phyloP scores from a whole-genome alignment of 1,140 invertebrate species.

The Cryptotermes secundus region DNA sequence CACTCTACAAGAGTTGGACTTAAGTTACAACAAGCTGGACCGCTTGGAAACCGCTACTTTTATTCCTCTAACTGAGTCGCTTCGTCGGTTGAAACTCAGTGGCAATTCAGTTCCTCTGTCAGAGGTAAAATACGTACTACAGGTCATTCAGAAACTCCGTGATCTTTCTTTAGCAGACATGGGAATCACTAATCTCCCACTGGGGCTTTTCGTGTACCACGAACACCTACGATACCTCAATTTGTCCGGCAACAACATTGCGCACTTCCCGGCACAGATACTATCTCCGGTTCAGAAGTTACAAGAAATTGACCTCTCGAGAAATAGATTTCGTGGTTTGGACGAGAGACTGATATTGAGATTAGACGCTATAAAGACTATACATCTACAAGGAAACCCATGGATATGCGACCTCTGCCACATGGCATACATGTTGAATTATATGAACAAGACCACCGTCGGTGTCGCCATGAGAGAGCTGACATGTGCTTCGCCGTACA shows the following conservation, averaged over 20 bases:
- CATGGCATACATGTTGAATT: conserved; percentile 55
- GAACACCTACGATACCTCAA: conserved; percentile 56
- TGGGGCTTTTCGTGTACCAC: conserved; percentile 54
- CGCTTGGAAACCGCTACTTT: conserved; percentile 61
- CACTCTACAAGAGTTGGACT: conserved; percentile 63
- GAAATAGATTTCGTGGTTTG: conserved; percentile 60
- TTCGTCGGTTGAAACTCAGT: conserved; percentile 63
- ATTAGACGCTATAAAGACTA: conserved; percentile 49
- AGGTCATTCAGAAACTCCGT: conserved; percentile 57
- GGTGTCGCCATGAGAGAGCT: conserved; percentile 42
- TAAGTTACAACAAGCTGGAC: conserved; percentile 72
- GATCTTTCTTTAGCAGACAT: conserved; percentile 59
- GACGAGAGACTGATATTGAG: conserved; percentile 55
- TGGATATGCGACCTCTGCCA: conserved; percentile 70
- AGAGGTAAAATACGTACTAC: conserved; percentile 52
- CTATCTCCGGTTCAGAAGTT: conserved; percentile 57
- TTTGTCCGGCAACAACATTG: conserved; percentile 57
- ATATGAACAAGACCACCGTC: conserved; percentile 46
- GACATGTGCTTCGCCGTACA: conserved; percentile 54
- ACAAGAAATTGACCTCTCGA: conserved; percentile 60
- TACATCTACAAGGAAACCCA: conserved; percentile 61
- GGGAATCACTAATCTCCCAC: conserved; percentile 50
- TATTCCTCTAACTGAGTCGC: conserved; percentile 58
- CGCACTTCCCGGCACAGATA: conserved; percentile 54
- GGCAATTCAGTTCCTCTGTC: conserved; percentile 58